These are phyloP conservation scores for Anthopleura sola DNA, from an alignment of 64 coral and sea anemone genomes.

Conservation along the genomic window DNA sequence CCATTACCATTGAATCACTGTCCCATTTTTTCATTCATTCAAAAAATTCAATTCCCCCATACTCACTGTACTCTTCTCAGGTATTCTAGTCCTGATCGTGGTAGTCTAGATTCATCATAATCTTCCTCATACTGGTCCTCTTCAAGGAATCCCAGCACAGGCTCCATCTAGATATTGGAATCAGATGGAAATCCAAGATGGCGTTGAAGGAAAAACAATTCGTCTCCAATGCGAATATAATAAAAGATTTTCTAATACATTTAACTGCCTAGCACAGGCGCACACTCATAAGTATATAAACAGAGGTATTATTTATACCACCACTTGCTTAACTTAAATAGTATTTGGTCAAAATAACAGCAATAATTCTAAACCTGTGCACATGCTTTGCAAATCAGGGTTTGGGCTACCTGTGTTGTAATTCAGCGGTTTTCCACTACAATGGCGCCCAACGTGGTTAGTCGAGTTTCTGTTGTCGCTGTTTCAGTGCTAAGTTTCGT, in stretches of 20 bases:
- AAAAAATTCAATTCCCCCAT: background rate
- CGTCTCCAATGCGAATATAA: background rate
- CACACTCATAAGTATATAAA: background rate
- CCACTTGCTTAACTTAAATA: too few species aligned
- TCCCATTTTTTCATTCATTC: too few species aligned
- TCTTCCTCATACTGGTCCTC: conserved; percentile 21
- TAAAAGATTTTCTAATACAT: background rate
- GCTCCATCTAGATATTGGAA: conserved; percentile 33
- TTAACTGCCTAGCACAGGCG: background rate
- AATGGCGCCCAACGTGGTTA: conserved; percentile 3
- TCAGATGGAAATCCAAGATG: background rate
- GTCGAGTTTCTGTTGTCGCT: background rate
- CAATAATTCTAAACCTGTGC: too few species aligned
- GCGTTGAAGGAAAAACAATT: background rate
- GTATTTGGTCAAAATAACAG: too few species aligned
- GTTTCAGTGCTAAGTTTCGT: background rate
- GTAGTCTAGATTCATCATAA: conserved; percentile 45
- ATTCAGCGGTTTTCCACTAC: background rate
- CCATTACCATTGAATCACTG: background rate
- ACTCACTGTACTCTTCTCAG: conserved; percentile 62
- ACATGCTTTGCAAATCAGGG: background rate
- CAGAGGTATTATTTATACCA: too few species aligned
- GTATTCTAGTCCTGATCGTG: conserved; percentile 55
- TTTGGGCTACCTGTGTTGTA: conserved; percentile 5
- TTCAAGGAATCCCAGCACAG: conserved; percentile 52